These are phyloP conservation scores for Corythoichthys intestinalis DNA, from an alignment of 2,113 vertebrate species.

Conservation along the genomic window DNA sequence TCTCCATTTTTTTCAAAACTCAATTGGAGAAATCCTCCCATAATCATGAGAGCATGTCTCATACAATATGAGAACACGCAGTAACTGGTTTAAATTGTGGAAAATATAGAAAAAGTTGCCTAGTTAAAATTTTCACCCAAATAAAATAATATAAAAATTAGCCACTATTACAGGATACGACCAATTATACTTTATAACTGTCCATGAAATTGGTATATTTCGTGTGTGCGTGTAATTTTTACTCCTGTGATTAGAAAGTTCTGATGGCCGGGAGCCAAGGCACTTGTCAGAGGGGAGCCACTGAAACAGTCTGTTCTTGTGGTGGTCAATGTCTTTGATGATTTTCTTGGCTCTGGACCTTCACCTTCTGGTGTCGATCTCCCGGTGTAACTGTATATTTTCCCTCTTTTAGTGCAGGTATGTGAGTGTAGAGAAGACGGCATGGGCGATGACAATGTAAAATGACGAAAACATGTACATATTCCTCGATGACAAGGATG, in stretches of 20 bases:
- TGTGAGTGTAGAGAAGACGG: background rate
- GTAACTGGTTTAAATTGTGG: too few species aligned
- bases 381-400: background rate
- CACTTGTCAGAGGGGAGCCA: background rate
- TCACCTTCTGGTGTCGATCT: background rate
- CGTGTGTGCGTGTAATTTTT: background rate
- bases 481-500: background rate
- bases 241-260: background rate
- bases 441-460: background rate
- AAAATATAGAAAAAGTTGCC: too few species aligned
- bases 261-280: background rate
- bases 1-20: background rate
- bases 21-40: background rate
- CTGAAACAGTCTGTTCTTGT: background rate
- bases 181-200: too few species aligned
- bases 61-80: too few species aligned
- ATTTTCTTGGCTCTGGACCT: background rate
- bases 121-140: too few species aligned
- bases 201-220: background rate
- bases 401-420: background rate
- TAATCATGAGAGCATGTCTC: too few species aligned
- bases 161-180: too few species aligned
- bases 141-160: too few species aligned
- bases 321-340: conserved; percentile 3
- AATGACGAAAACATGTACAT: too few species aligned